Evolutionary conservation across 2,888 invertebrate genomes (phyloP), one percentile per base, ranked within the genome.

Genomic region (Pherbina coryleti): DNA sequence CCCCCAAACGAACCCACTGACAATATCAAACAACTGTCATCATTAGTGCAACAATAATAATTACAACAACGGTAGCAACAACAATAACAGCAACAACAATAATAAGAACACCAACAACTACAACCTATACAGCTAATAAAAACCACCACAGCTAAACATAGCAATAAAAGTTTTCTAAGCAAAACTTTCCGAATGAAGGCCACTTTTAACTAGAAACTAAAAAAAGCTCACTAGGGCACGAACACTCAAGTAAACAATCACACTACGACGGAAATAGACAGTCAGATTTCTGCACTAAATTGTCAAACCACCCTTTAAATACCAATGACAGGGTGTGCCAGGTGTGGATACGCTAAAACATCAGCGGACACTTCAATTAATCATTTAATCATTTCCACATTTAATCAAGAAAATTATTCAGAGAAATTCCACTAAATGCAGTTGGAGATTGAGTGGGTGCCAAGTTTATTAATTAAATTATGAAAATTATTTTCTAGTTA

Each of bases 181-280:
- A 37, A 57, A 57, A 60, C 57, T 72, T 57, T 55, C 57, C 34
- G 7, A 71, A 14, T 60, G 72, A 72, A 57, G 60, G 72, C 60
- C 37, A 72, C 19, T 55, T 60, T 37, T 14, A 44, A 44, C 49
- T 44, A 67, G 19, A 55, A 28, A 4, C 4, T 60, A 57, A 37
- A 37, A 57, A 57, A 57, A 28, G 28, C 14, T 28, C 25, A 28
- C 25, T 28, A 22, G 28, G 22, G 60, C 31, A n/a, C 5, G 37
- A 2, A 19, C n/a, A 2, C n/a, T 9, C 34, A 66, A 8, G 37
- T 8, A 37, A 14, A 37, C 17, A 9, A 9, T 28, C 17, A 62
- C 4, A 62, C 25, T 31, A 19, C 31, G 8, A 17, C 25, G 49
- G 31, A 62, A 44, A 44, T 11, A 44, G 44, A 44, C 44, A 11